Evolutionary conservation across 2,797 vertebrate genomes (phyloP), one percentile per base, ranked within the genome.

Genomic region (Xyrichtys novacula): DNA sequence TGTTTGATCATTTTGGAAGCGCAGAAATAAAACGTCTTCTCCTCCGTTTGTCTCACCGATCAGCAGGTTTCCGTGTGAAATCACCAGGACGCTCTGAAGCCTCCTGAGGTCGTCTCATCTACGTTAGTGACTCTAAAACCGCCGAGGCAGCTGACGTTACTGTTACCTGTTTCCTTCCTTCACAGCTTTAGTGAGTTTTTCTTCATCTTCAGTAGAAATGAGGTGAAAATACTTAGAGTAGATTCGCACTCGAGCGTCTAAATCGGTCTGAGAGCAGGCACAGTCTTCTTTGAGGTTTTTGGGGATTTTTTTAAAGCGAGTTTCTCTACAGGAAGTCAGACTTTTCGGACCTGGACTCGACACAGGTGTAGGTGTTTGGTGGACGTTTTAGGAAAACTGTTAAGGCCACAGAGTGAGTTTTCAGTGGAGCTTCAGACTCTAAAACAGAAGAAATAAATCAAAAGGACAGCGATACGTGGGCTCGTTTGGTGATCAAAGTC

Each of bases 41-140:
- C 7, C 16, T 39, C 32, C 1, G 17, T 48, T 20, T 48, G 19
- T 53, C 26, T 46, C 40, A 2, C 25, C 44, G 42, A 36, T 59
- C 2, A 26, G 6, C 14, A 7, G 44, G 5, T 4, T 19, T 38
- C n/a, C n/a, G n/a, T 80, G 22, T 28, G 56, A 57, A 73, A 71
- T 84, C 59, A 62, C 69, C 76, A 87, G 80, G 80, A 84, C 54
- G 42, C 74, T 29, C 34, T 20, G 1, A 31, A 61, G 48, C 16
- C 76, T 85, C 87, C 87, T 47, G 84, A 71, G 63, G 80, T 89
- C 78, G 1, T n/a, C 40, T 62, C 6, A 43, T 63, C 59, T 74
- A 78, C 26, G 38, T 63, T 38, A 65, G 42, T 69, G 25, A 57
- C 15, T 61, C 32, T 60, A 25, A 16, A 59, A 6, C 40, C 3